A percentile compares a stretch with the other conserved stretches of the same genome.
phyloP scores from a whole-genome alignment of 1,140 invertebrate genomes.

The Bombus fervidus region DNA sequence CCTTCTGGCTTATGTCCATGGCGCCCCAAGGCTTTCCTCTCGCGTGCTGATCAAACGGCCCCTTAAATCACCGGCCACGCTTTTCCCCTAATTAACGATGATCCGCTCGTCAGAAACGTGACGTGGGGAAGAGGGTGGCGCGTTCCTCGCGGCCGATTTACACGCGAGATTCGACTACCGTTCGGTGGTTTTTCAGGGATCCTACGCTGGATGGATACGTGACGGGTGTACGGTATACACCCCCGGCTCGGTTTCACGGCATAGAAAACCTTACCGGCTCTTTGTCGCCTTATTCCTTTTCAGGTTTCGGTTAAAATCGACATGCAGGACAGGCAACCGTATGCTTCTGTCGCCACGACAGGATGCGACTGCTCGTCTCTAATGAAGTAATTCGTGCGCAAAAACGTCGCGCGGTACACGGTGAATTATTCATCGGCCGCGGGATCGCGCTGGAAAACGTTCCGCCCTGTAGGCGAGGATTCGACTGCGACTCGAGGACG shows the following conservation, averaged over 20 bases:
- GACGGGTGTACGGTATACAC: constrained; percentile 38
- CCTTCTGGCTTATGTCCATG: background rate
- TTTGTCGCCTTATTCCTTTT: constrained; percentile 64
- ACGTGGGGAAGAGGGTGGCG: no score
- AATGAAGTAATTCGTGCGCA: constrained; percentile 77
- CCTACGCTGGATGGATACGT: constrained; percentile 39
- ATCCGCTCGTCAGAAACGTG: background rate
- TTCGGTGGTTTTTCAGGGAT: constrained; percentile 47
- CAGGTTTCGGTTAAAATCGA: constrained; percentile 69
- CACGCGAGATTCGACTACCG: constrained; percentile 48
- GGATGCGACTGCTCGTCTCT: constrained; percentile 56
- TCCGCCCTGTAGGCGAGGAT: constrained; percentile 9
- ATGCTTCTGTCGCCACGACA: constrained; percentile 31
- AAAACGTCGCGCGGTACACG: constrained; percentile 67
- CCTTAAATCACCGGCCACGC: background rate
- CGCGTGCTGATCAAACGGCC: constrained; percentile 3
- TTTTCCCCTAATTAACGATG: constrained; percentile 47
- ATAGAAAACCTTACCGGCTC: constrained; percentile 51
- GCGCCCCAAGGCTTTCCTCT: background rate
- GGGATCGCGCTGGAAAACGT: constrained; percentile 52
- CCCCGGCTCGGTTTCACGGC: constrained; percentile 41
- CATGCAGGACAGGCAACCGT: constrained; percentile 65
- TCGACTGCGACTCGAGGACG: background rate
- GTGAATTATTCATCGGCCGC: constrained; percentile 72
- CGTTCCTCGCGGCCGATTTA: constrained; percentile 37